Conservation (phyloP, 2,888 invertebrate species). For the Malthinus flaveolus region DNA sequence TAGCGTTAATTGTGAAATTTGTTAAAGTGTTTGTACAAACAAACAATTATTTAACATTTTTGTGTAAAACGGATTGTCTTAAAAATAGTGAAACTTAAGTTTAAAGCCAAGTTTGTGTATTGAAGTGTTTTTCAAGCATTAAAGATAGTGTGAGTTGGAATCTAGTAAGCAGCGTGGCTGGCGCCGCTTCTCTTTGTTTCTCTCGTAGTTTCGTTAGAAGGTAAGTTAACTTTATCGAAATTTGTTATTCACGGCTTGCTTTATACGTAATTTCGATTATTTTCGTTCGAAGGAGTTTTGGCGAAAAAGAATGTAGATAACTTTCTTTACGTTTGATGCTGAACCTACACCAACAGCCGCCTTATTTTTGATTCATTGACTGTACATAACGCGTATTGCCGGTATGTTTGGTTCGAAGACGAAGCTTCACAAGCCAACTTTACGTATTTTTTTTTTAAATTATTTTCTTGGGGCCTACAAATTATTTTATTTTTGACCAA, state of each 20-base stretch:
- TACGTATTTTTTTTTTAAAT: constrained; percentile 1
- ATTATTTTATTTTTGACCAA: background rate
- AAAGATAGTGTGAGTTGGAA: constrained; percentile 48
- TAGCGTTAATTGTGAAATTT: constrained; percentile 52
- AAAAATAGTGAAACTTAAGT: constrained; percentile 40
- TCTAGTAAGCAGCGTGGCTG: constrained; percentile 54
- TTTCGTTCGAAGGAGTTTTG: too few species aligned
- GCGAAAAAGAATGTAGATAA: too few species aligned
- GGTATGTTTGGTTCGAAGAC: background rate
- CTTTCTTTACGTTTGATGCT: background rate
- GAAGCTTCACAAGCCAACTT: background rate
- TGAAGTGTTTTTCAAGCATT: constrained; percentile 48
- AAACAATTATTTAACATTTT: constrained; percentile 46
- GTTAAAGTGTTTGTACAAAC: constrained; percentile 51
- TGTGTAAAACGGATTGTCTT: constrained; percentile 39
- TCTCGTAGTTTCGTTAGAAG: constrained; percentile 50
- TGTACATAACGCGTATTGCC: constrained; percentile 1
- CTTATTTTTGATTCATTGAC: constrained; percentile 9
- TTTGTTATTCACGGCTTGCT: background rate
- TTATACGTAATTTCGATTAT: too few species aligned
- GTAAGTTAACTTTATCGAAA: constrained; percentile 44
- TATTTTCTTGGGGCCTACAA: background rate
- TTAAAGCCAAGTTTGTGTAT: constrained; percentile 46
- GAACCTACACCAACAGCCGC: constrained; percentile 19
- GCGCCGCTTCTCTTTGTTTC: constrained; percentile 56